Evolutionary conservation across 2,797 vertebrate species (phyloP), one percentile per base, ranked within the genome.

Genomic region (Lutjanus argentimaculatus): DNA sequence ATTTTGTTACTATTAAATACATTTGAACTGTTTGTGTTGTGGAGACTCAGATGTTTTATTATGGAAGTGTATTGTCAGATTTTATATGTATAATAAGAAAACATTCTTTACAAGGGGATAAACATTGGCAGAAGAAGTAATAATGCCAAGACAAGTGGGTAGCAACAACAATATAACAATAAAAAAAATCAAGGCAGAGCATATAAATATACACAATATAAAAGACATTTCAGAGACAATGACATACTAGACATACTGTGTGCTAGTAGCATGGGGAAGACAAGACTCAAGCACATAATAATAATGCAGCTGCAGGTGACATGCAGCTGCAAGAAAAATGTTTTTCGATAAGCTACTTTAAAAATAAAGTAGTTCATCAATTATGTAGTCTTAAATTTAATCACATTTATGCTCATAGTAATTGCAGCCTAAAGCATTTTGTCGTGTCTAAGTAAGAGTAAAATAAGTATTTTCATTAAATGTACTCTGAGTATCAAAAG

Each of bases 1-100:
- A 85, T 94, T 95, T 93, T 93, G 88, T 91, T 93, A 91, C 89
- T 88, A 94, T 94, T 93, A 95, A 95, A 95, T 86, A 88, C 84
- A 87, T 91, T 92, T 90, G 70, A 90, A 84, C 85, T 87, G 81
- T 86, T 83, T 51, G 43, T 65, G 17, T 30, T 80, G 77, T 73
- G 22, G 16, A 64, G 70, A 46, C 49, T 72, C 43, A 59, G n/a
- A 22, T 85, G 9, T 56, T 72, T 79, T 75, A 11, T 66, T 67
- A 42, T 75, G 71, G 61, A 1, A 79, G 57, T 30, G n/a, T 36
- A 40, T 53, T 36, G 17, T 55, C 40, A 45, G 17, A 70, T 10
- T 65, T 69, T 3, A 9, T 70, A 9, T 48, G n/a, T 9, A 4
- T 1, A 22, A 22, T 16, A n/a, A 14, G 53, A 22, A 19, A 25